Base-by-base conservation (phyloP, 2,113 vertebrate species). In the Microcebus jonahi region DNA sequence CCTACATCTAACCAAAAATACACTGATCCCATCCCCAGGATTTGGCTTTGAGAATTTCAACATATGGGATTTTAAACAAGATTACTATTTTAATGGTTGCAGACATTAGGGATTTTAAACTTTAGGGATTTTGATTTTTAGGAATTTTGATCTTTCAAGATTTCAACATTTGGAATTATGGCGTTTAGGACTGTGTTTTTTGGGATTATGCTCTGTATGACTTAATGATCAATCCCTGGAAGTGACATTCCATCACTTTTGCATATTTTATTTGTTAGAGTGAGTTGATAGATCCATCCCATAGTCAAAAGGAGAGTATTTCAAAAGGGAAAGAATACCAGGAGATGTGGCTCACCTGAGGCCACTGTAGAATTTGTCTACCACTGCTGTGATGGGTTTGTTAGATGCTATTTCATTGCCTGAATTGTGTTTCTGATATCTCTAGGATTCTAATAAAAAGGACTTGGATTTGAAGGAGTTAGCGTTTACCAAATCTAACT, bases 391-490 rank as follows among this genome's bases (percentile, higher is more conserved):
- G 11, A 55, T 75, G 21, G 27, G 3, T 61, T 88, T 36, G 23
- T 80, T 90, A 80, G 21, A 17, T 83, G 83, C 8, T 70, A 11
- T 71, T 83, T 12, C 53, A 21, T 83, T 79, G 29, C 20, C 61
- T 65, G 14, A 71, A 57, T 88, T 13, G 17, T 14, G 8, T 85
- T 95, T 88, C 29, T 83, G 1, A 14, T 68, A 4, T n/a, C 34
- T 82, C 77, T 36, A 76, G 36, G 11, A 91, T 96, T 85, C 61
- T 94, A 83, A 63, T 45, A 80, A 39, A 88, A 23, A 42, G 20
- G 15, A 8, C 39, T 53, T 85, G 15, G 34, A 93, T 9, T 84
- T 76, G 45, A 89, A 82, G 91, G 27, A 90, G 45, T 90, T 39
- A 59, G 29, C 81, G 14, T 79, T 79, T 77, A 67, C 57, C 67